Conservation (phyloP, 2,888 invertebrate genomes). For the Drosophila longiperda region DNA sequence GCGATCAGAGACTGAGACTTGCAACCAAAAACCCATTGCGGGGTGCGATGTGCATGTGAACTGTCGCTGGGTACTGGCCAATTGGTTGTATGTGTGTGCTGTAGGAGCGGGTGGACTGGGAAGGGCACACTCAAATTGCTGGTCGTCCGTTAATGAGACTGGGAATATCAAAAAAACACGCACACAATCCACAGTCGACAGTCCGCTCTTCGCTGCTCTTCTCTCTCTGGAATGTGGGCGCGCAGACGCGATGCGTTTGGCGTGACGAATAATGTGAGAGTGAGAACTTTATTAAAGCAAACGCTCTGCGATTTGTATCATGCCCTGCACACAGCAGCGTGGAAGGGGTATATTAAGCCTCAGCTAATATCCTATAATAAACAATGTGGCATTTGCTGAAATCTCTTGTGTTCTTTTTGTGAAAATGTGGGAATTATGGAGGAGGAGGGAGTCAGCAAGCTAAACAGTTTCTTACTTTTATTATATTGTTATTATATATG, state of each 20-base stretch:
- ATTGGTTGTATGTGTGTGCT: neutral
- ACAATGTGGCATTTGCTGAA: constrained; percentile 1
- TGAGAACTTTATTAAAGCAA: constrained; percentile 64
- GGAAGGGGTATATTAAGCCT: constrained; percentile 15
- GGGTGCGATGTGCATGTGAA: constrained; percentile 45
- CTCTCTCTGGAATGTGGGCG: constrained; percentile 57
- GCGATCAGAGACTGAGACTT: constrained; percentile 8
- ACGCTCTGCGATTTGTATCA: constrained; percentile 42
- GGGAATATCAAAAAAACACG: constrained; percentile 37
- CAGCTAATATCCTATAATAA: neutral
- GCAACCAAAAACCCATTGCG: neutral
- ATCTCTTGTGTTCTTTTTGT: neutral
- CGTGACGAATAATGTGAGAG: constrained; percentile 67
- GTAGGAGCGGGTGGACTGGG: neutral
- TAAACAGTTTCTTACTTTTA: neutral
- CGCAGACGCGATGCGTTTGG: constrained; percentile 51
- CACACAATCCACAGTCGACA: constrained; percentile 1
- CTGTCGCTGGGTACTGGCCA: constrained; percentile 33
- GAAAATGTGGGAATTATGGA: neutral
- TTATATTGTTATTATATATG: neutral
- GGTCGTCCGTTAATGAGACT: constrained; percentile 56
- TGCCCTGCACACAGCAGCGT: constrained; percentile 23
- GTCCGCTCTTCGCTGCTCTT: constrained; percentile 1
- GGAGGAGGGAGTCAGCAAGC: neutral
- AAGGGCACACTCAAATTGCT: constrained; percentile 42